These are phyloP conservation scores for Ammodytes dubius DNA, from an alignment of 2,113 vertebrate genomes.

Conservation along the genomic window DNA sequence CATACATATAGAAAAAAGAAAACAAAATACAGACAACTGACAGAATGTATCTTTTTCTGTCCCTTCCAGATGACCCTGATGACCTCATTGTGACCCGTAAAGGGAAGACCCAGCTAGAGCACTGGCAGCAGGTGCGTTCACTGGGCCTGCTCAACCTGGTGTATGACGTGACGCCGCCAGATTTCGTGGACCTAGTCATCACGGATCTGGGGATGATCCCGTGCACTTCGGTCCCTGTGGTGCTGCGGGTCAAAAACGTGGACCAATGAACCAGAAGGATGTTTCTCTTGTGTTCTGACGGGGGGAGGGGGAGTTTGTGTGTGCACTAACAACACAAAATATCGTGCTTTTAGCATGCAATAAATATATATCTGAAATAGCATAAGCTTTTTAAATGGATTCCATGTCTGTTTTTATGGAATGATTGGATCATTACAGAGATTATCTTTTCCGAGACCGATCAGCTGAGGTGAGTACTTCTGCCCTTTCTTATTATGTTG, in stretches of 20 bases:
- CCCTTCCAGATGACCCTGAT: slow-evolving; percentile 92
- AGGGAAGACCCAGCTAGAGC: slow-evolving; percentile 87
- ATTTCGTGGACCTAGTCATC: slow-evolving; percentile 98
- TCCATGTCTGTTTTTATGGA: slow-evolving; percentile 56
- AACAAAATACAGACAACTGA: background rate
- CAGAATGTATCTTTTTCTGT: background rate
- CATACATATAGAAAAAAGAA: too few species aligned
- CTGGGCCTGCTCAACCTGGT: slow-evolving; percentile 95
- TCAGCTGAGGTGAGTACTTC: background rate
- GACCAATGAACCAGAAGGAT: slow-evolving; percentile 85
- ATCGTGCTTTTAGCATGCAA: slow-evolving; percentile 80
- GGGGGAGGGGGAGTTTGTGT: slow-evolving; percentile 30
- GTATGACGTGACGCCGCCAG: slow-evolving; percentile 96
- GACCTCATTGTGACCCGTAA: slow-evolving; percentile 91
- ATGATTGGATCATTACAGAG: slow-evolving; percentile 3
- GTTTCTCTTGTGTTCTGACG: slow-evolving; percentile 5
- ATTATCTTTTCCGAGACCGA: background rate
- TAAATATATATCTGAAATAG: slow-evolving; percentile 82
- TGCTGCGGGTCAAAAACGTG: slow-evolving; percentile 95
- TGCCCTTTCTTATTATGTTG: background rate
- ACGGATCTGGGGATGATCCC: slow-evolving; percentile 99
- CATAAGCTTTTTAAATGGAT: slow-evolving; percentile 70
- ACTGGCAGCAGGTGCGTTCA: slow-evolving; percentile 88
- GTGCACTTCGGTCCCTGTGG: slow-evolving; percentile 97
- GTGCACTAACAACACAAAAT: slow-evolving; percentile 50